Percentiles rank a stretch among this genome's conserved stretches.
Evolutionary conservation across 2,113 vertebrate species (phyloP).

Genomic region (Genyomyrus donnyi): DNA sequence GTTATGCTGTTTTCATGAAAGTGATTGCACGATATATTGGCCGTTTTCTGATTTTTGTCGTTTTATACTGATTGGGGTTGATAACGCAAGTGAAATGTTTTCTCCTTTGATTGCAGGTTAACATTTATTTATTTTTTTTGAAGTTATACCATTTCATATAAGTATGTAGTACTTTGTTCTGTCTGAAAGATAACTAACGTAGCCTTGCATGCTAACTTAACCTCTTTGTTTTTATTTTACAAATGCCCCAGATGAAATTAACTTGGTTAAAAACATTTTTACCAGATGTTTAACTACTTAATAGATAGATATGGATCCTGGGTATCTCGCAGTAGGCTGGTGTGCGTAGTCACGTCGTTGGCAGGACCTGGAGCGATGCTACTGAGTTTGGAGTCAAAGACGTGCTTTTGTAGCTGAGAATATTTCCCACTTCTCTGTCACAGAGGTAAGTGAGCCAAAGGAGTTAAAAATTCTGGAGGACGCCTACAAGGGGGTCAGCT

Average conservation of each 20-base stretch:
- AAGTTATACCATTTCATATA: neutral
- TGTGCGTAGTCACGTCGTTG: neutral
- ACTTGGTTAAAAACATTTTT: neutral
- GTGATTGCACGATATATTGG: neutral
- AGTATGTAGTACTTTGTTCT: neutral
- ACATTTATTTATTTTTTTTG: neutral
- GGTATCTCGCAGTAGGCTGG: neutral
- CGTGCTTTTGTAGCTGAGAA: neutral
- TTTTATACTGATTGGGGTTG: neutral
- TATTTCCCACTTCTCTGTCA: neutral
- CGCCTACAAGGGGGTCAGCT: neutral
- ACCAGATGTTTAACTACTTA: neutral
- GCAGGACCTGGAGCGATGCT: neutral
- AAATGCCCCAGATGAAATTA: neutral
- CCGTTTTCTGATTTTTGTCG: neutral
- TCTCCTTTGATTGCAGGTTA: neutral
- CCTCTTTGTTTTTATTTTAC: neutral
- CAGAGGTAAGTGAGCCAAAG: conserved; percentile 39
- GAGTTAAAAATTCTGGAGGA: conserved; percentile 39
- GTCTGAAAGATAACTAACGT: neutral
- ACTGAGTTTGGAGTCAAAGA: neutral
- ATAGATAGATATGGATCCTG: neutral
- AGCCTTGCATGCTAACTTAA: neutral
- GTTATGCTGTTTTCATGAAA: neutral
- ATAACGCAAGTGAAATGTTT: neutral